Evolutionary conservation across 1,140 invertebrate genomes (phyloP).

Genomic region (Oryctes rhinoceros): DNA sequence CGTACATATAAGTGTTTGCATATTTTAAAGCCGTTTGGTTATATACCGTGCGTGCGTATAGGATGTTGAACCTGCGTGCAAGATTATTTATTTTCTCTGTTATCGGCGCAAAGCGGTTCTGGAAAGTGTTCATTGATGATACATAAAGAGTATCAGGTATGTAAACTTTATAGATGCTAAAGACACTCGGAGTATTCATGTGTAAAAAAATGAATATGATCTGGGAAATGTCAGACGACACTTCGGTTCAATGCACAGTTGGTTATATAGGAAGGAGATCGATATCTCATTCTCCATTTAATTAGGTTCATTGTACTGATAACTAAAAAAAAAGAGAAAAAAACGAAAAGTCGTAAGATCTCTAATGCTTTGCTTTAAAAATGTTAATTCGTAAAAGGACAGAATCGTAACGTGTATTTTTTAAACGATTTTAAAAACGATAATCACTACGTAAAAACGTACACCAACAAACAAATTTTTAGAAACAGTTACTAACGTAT

Average conservation of each 20-base stretch:
- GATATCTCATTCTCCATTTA: slow-evolving; percentile 21
- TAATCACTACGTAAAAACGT: no score
- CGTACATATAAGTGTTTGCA: no score
- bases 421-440: no score
- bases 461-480: no score
- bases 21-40: no score
- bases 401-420: no score
- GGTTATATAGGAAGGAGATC: background rate
- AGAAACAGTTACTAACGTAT: no score
- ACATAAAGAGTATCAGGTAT: slow-evolving; percentile 38
- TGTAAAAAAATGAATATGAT: slow-evolving; percentile 37
- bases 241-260: slow-evolving; percentile 33
- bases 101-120: slow-evolving; percentile 14
- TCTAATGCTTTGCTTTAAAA: no score
- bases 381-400: no score
- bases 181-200: slow-evolving; percentile 34
- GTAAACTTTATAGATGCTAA: slow-evolving; percentile 38
- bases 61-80: slow-evolving; percentile 30
- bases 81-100: slow-evolving; percentile 31
- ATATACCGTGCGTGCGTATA: background rate
- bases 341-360: background rate
- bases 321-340: background rate
- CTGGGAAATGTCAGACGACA: slow-evolving; percentile 39
- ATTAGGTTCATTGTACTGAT: background rate
- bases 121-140: slow-evolving; percentile 34